Evolutionary conservation across 2,113 vertebrate species (phyloP).

Genomic region (Chelonoidis abingdonii): DNA sequence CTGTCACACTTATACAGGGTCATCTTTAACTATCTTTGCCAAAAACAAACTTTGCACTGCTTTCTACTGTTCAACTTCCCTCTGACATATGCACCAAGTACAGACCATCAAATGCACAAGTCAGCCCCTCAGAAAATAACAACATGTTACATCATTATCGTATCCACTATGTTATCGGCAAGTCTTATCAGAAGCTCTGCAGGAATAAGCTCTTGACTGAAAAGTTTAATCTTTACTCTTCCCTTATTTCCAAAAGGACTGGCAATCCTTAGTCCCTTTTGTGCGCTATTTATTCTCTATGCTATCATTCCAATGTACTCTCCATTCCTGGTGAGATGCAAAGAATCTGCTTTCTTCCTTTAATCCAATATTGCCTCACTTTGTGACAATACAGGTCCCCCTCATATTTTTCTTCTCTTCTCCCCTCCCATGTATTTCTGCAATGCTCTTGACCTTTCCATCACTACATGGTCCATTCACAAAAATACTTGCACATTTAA

Average conservation of each 20-base stretch:
- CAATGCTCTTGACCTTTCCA: not conserved
- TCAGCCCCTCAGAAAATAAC: not conserved
- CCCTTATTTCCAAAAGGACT: not conserved
- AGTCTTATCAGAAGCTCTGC: no score
- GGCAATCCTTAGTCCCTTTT: not conserved
- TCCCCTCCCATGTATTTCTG: not conserved
- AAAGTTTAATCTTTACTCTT: not conserved
- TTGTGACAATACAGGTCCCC: not conserved
- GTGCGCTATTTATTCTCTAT: not conserved
- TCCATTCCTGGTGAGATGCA: not conserved
- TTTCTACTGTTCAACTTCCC: not conserved
- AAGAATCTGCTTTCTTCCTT: not conserved
- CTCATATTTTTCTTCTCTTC: not conserved
- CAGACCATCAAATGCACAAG: not conserved
- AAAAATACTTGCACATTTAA: not conserved
- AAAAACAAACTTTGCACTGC: not conserved
- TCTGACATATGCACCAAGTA: not conserved
- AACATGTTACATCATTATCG: not conserved
- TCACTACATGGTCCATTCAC: slow-evolving; percentile 16
- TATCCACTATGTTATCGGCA: no score
- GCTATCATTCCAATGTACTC: not conserved
- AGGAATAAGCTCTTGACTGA: no score
- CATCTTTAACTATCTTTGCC: no score
- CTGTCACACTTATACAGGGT: no score
- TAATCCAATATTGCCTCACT: not conserved